phyloP scores from a whole-genome alignment of 2,797 vertebrate species.

The Danio aesculapii region DNA sequence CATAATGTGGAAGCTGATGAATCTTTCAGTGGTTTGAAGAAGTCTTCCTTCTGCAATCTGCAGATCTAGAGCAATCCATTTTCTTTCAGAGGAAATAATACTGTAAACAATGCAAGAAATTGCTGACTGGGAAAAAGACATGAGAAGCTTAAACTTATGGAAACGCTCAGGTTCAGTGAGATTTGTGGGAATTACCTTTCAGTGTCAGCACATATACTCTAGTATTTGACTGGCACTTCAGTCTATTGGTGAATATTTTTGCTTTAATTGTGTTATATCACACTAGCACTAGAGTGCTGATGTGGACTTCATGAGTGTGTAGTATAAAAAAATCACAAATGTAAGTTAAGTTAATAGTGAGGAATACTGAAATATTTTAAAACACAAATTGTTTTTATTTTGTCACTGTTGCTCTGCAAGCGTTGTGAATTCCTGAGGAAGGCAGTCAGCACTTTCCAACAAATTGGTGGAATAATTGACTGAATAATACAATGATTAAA shows the following conservation, averaged over 20 bases:
- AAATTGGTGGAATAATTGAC: not conserved
- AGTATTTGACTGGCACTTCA: constrained; percentile 3
- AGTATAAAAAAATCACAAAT: constrained; percentile 11
- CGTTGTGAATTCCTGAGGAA: not conserved
- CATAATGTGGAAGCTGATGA: constrained; percentile 46
- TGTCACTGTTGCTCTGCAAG: not conserved
- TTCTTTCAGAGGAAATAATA: constrained; percentile 13
- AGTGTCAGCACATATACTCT: not conserved
- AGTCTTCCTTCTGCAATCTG: constrained; percentile 30
- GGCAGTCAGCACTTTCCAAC: not conserved
- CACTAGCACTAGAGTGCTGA: not conserved
- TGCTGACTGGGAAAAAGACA: constrained; percentile 23
- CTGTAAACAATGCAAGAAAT: constrained; percentile 28
- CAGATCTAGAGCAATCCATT: constrained; percentile 42
- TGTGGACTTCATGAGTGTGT: not conserved
- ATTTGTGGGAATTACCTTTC: not conserved
- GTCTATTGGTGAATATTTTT: constrained; percentile 15
- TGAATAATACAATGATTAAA: not conserved
- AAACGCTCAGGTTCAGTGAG: constrained; percentile 19
- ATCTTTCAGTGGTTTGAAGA: constrained; percentile 38
- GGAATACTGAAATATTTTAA: not conserved
- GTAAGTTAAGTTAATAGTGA: not conserved
- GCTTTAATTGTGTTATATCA: not conserved
- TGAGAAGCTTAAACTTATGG: constrained; percentile 5
- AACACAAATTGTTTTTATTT: not conserved